Conservation (phyloP, 64 coral and sea anemone species). For the Stichodactyla mertensii region DNA sequence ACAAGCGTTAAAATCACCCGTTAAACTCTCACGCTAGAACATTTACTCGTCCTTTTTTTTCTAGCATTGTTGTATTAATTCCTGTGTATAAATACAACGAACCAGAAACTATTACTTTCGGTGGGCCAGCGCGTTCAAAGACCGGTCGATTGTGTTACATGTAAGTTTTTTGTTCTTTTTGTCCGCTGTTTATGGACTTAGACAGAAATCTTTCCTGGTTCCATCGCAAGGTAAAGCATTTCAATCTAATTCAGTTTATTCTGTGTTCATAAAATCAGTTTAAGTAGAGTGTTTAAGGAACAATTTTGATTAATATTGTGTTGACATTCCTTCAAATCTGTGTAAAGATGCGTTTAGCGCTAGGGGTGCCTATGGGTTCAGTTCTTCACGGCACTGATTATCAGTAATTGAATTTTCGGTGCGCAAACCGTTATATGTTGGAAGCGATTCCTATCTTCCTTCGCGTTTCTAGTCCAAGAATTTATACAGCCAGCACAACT, state of each 20-base stretch:
- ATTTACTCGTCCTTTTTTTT: background rate
- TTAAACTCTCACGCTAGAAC: background rate
- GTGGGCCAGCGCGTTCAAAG: background rate
- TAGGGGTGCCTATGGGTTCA: background rate
- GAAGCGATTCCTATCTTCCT: background rate
- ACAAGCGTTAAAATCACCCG: background rate
- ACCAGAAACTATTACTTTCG: background rate
- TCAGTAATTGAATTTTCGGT: background rate
- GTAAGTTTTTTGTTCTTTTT: background rate
- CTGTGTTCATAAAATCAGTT: background rate
- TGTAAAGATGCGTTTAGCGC: background rate
- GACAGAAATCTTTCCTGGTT: conserved; percentile 35
- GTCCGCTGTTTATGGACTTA: conserved; percentile 28
- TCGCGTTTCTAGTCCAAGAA: background rate
- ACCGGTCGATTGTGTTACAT: background rate
- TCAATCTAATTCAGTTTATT: background rate
- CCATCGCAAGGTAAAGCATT: conserved; percentile 17
- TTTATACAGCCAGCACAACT: background rate
- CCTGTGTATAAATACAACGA: background rate
- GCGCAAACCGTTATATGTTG: background rate
- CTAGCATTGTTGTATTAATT: background rate
- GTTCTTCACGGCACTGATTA: background rate
- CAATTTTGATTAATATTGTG: background rate
- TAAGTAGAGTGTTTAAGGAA: background rate
- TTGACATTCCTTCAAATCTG: conserved; percentile 6